Percentiles rank a stretch among this genome's conserved stretches.
Conservation (phyloP, 2,888 invertebrate genomes). For the Drosophila incognita region DNA sequence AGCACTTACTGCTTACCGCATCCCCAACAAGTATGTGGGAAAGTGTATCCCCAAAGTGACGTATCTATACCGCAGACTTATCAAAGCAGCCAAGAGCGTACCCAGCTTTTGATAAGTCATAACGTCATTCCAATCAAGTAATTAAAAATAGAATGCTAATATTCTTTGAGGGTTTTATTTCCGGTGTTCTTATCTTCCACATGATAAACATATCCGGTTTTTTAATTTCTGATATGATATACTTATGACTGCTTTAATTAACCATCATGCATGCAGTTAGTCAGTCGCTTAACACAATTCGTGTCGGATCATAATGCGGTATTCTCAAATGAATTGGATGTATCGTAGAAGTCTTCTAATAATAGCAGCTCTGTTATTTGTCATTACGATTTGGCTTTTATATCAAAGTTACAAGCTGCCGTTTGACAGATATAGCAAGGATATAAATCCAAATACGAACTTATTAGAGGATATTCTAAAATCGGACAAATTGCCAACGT, state of each 20-base stretch:
- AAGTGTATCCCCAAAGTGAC: not conserved
- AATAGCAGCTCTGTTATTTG: not conserved
- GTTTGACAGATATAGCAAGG: not conserved
- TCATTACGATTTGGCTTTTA: not conserved
- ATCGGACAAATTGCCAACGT: constrained; percentile 69
- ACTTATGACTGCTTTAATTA: too few species aligned
- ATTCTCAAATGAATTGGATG: not conserved
- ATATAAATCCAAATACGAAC: not conserved
- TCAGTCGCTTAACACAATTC: not conserved
- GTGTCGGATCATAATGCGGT: not conserved
- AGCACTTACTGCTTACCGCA: not conserved
- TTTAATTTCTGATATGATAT: not conserved
- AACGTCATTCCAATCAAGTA: too few species aligned
- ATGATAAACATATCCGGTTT: not conserved
- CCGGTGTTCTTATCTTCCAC: too few species aligned
- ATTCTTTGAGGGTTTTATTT: not conserved
- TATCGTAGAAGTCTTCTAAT: not conserved
- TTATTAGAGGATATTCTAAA: constrained; percentile 73
- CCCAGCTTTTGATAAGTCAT: not conserved
- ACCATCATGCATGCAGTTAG: not conserved
- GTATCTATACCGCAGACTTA: not conserved
- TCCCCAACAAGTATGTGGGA: not conserved
- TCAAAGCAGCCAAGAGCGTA: not conserved
- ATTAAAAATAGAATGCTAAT: too few species aligned
- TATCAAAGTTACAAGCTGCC: not conserved